Base-by-base conservation (phyloP, 2,888 invertebrate genomes). In the Tortricodes alternella region DNA sequence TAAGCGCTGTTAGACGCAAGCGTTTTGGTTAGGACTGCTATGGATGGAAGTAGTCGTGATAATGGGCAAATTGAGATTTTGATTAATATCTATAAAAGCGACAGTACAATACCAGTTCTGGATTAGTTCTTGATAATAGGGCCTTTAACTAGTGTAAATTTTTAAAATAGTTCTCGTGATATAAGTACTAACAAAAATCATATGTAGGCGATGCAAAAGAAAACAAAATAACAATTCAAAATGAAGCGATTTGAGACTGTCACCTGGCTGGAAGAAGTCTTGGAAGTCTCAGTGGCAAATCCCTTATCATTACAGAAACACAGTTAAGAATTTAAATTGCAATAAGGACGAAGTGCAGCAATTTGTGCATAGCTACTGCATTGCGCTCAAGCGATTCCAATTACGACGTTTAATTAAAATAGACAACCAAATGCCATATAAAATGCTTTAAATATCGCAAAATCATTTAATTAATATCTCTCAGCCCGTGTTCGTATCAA, bases 401-500 rank as follows among this genome's bases (percentile, higher is more conserved):
- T 72, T 76, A 79, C 64, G 70, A 71, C 48, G 58, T 74, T 76
- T 73, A 71, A 83, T 77, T 78, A 71, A 73, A 71, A 72, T 71
- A 66, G 70, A 73, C 68, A 68, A 68, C 63, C 64, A 69, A 71
- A 67, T 71, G 66, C 60, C 46, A 55, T 60, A 59, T 62, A 67
- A 66, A 70, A 71, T 62, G 50, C 59, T 59, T 53, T 50, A 56
- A 49, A 57, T 48, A 56, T 48, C 53, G 13, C 63, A 63, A 65
- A 62, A 64, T 61, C 60, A 62, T 62, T 59, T 35, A 15, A 23
- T 41, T 49, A 24, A 11, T 71, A 73, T 68, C 71, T n/a, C n/a
- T n/a, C n/a, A n/a, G n/a, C n/a, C 68, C 53, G 58, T 58, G 61
- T 59, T 60, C 62, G 70, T 71, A 71, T 65, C 64, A 62, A 69